Conservation (phyloP, 2,113 vertebrate species). For the Crotalus viridis region DNA sequence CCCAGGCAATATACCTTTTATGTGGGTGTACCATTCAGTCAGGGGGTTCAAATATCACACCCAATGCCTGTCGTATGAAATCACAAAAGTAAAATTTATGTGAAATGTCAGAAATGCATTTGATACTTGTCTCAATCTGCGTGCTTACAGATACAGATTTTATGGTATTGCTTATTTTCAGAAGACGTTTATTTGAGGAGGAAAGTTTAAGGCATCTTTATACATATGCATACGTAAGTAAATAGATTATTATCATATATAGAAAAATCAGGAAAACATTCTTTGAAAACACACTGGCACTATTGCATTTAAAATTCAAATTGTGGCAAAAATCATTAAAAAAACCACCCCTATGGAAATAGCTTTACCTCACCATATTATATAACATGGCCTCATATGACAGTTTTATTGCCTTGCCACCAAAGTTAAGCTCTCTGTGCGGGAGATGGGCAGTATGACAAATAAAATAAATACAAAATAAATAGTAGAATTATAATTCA, state of each 20-base stretch:
- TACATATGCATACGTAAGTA: not conserved
- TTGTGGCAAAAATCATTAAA: not conserved
- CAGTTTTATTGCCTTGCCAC: not conserved
- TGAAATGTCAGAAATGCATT: not conserved
- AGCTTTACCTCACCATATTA: not conserved
- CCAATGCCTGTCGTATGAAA: not conserved
- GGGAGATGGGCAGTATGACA: not conserved
- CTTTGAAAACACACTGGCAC: not conserved
- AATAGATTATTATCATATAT: not conserved
- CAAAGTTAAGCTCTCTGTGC: not conserved
- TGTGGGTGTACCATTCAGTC: not conserved
- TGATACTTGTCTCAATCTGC: not conserved
- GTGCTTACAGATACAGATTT: not conserved
- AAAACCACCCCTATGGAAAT: not conserved
- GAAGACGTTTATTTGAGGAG: not conserved
- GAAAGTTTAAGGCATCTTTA: not conserved
- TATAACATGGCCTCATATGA: not conserved
- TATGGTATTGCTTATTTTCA: not conserved
- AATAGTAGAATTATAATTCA: not conserved
- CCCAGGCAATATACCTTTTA: not conserved
- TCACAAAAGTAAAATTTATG: not conserved
- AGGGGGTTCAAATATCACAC: not conserved
- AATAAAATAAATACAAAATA: not conserved
- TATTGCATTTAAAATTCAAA: not conserved
- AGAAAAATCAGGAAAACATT: not conserved